Percentiles rank a stretch among this genome's conserved stretches.
Conservation (phyloP, 2,888 invertebrate species). For the Halocaridina rubra region DNA sequence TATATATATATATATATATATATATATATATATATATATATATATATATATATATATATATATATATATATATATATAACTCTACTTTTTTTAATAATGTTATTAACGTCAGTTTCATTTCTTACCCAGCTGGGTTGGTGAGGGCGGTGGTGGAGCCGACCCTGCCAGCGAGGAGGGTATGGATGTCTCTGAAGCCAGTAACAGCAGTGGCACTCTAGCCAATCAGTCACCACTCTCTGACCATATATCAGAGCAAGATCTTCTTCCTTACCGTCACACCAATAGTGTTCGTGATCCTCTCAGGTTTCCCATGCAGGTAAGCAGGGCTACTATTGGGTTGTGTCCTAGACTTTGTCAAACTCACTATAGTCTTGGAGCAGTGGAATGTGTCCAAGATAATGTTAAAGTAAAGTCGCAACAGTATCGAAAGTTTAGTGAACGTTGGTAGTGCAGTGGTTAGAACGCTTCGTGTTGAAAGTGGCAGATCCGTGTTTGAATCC, state of each 20-base stretch:
- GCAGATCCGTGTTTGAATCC: too few relatives aligned
- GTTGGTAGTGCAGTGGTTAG: too few relatives aligned
- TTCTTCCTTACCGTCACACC: neutral
- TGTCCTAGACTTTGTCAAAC: too few relatives aligned
- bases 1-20: neutral
- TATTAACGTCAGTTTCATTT: too few relatives aligned
- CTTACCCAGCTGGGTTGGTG: constrained; percentile 43
- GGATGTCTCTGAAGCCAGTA: constrained; percentile 48
- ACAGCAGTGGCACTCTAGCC: constrained; percentile 49
- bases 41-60: neutral
- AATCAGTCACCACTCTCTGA: constrained; percentile 47
- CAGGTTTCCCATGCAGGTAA: constrained; percentile 56
- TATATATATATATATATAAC: neutral
- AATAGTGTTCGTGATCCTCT: constrained; percentile 46
- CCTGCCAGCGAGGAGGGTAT: constrained; percentile 58
- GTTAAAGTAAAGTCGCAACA: too few relatives aligned
- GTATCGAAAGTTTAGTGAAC: too few relatives aligned
- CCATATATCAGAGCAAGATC: constrained; percentile 11
- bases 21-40: neutral
- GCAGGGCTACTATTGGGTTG: too few relatives aligned
- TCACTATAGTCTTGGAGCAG: too few relatives aligned
- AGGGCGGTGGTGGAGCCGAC: constrained; percentile 28
- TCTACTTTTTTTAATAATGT: too few relatives aligned
- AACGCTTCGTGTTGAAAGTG: too few relatives aligned
- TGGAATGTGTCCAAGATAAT: too few relatives aligned